Conservation (phyloP, 2,888 invertebrate species). For the Diplazon laetatorius region DNA sequence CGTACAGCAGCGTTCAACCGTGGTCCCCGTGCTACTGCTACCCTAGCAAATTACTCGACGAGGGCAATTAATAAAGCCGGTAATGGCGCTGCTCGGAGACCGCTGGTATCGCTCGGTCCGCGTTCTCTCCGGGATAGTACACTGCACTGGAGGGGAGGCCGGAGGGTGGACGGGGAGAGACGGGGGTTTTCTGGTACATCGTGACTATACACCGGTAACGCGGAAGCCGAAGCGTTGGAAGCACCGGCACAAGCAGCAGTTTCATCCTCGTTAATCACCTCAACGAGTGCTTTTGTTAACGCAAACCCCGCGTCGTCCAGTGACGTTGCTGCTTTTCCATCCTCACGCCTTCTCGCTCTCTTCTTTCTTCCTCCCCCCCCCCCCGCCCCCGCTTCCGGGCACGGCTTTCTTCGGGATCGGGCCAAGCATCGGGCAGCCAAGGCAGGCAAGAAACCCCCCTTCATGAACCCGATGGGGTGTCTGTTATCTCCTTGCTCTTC, state of each 20-base stretch:
- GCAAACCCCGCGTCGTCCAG: constrained; percentile 61
- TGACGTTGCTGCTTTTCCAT: constrained; percentile 63
- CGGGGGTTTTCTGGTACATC: not conserved
- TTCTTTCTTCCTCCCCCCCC: no score
- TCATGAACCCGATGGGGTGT: not conserved
- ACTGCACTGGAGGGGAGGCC: no score
- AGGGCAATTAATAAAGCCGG: constrained; percentile 81
- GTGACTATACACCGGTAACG: constrained; percentile 12
- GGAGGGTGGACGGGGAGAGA: no score
- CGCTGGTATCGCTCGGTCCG: constrained; percentile 65
- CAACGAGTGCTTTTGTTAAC: constrained; percentile 81
- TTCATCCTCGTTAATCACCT: constrained; percentile 79
- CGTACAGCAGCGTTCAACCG: not conserved
- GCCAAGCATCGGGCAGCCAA: not conserved
- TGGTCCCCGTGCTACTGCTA: constrained; percentile 57
- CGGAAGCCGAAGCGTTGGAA: not conserved
- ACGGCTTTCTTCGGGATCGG: no score
- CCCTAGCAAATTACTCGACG: constrained; percentile 79
- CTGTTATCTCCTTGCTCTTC: constrained; percentile 44
- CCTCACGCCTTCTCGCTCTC: constrained; percentile 16
- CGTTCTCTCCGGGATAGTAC: not conserved
- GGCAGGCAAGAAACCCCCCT: not conserved
- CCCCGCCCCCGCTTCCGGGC: not conserved
- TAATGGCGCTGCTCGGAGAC: constrained; percentile 74
- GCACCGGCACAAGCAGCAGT: constrained; percentile 46